A percentile compares a stretch with the other conserved stretches of the same genome.
These are phyloP conservation scores for Pangasius sanitwongsei DNA, from an alignment of 2,797 vertebrate genomes.

Conservation along the genomic window DNA sequence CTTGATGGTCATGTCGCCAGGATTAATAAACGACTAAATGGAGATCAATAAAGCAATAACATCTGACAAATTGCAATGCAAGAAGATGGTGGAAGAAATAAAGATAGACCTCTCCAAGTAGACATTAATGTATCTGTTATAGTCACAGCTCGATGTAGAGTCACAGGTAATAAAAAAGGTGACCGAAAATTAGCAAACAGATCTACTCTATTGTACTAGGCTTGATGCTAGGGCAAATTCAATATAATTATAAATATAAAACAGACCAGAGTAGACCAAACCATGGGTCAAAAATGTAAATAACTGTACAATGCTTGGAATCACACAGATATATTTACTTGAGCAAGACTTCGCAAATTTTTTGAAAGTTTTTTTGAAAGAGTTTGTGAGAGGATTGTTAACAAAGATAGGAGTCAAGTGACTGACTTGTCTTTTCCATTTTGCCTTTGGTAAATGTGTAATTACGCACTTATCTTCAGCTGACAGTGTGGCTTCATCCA, in stretches of 20 bases:
- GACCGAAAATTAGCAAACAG: neutral
- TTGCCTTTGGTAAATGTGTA: neutral
- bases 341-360: neutral
- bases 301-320: neutral
- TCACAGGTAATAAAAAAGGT: neutral
- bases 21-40: neutral
- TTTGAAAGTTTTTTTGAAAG: neutral
- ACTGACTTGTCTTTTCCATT: neutral
- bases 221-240: neutral
- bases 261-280: neutral
- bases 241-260: neutral
- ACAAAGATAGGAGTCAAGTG: neutral
- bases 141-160: constrained; percentile 3
- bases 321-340: neutral
- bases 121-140: constrained; percentile 7
- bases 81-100: neutral
- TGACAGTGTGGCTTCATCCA: neutral
- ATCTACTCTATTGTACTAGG: neutral
- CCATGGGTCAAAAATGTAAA: neutral
- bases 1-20: neutral
- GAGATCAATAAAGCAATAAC: constrained; percentile 27
- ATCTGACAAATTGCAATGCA: constrained; percentile 5
- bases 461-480: neutral
- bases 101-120: neutral
- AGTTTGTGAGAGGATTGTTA: neutral